Evolutionary conservation across 2,113 vertebrate genomes (phyloP).

Genomic region (Sisor rabdophorus): DNA sequence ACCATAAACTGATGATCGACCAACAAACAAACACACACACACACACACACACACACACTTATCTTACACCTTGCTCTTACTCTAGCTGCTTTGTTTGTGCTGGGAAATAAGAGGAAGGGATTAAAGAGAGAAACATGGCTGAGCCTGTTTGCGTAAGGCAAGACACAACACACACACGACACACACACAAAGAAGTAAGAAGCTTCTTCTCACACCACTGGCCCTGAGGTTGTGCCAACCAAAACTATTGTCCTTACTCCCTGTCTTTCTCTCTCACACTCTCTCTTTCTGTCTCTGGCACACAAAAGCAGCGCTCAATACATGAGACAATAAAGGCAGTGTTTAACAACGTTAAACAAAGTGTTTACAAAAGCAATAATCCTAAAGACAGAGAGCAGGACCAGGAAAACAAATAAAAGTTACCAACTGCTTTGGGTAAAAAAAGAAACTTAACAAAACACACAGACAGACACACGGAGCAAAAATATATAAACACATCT

Average conservation of each 20-base stretch:
- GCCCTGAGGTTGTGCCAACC: constrained; percentile 67
- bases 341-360: constrained; percentile 70
- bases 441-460: constrained; percentile 5
- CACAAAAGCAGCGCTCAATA: constrained; percentile 71
- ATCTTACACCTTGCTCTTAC: not conserved
- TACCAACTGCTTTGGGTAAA: constrained; percentile 50
- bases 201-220: constrained; percentile 70
- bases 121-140: constrained; percentile 16
- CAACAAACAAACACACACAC: constrained; percentile 17
- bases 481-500: constrained; percentile 17
- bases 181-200: constrained; percentile 17
- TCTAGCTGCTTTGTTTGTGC: constrained; percentile 18
- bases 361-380: constrained; percentile 62
- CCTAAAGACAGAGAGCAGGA: constrained; percentile 63
- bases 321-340: constrained; percentile 68
- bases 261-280: constrained; percentile 53
- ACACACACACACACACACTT: constrained; percentile 11
- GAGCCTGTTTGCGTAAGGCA: not conserved
- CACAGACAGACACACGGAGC: constrained; percentile 1
- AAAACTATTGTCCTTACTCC: constrained; percentile 66
- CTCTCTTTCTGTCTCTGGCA: constrained; percentile 52
- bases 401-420: constrained; percentile 59
- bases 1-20: not conserved
- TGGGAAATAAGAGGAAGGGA: not conserved
- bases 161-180: constrained; percentile 10